These are phyloP conservation scores for Dromius quadrimaculatus DNA, from an alignment of 2,888 invertebrate species.

Conservation along the genomic window DNA sequence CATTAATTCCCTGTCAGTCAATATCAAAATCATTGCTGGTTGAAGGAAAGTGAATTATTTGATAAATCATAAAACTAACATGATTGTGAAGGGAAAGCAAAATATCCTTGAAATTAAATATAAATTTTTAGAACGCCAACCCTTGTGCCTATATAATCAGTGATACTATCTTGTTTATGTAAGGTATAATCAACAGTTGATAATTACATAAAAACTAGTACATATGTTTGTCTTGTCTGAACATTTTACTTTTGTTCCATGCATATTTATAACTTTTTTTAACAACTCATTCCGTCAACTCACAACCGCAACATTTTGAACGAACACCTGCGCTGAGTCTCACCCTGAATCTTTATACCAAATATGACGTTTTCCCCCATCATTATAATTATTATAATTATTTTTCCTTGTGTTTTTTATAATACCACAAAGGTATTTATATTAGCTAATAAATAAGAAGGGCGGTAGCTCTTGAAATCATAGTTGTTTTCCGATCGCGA, in stretches of 20 bases:
- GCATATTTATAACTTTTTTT: constrained; percentile 22
- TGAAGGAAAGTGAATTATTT: no score
- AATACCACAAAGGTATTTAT: no score
- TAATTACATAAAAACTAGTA: constrained; percentile 4
- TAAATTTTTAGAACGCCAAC: background rate
- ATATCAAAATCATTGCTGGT: no score
- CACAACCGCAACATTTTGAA: constrained; percentile 18
- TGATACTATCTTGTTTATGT: background rate
- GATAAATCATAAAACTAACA: no score
- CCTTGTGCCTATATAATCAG: background rate
- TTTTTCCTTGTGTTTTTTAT: background rate
- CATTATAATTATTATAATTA: constrained; percentile 17
- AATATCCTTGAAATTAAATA: background rate
- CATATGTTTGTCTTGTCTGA: constrained; percentile 20
- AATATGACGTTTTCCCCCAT: constrained; percentile 24
- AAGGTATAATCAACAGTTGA: background rate
- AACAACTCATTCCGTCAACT: constrained; percentile 11
- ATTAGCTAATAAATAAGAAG: no score
- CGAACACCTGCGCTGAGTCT: constrained; percentile 16
- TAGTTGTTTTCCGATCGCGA: no score
- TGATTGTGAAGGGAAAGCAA: no score
- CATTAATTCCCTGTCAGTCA: no score
- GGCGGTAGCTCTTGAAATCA: no score
- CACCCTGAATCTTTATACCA: constrained; percentile 27
- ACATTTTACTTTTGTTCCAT: constrained; percentile 6